Evolutionary conservation across 2,113 vertebrate species (phyloP).

Genomic region (Tiliqua scincoides): DNA sequence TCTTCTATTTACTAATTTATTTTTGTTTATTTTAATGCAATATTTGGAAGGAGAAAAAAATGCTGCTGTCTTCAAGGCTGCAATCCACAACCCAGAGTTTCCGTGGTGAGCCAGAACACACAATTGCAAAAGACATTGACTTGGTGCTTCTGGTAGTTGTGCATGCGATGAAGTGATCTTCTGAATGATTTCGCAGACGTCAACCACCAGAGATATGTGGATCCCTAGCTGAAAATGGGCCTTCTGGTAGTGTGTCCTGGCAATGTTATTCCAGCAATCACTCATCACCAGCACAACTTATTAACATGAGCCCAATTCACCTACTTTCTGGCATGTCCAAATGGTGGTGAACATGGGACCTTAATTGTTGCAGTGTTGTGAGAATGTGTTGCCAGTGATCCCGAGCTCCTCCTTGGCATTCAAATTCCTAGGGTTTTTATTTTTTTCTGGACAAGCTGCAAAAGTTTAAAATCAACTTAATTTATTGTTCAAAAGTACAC

Average conservation of each 20-base stretch:
- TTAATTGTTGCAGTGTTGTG: not conserved
- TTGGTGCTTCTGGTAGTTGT: not conserved
- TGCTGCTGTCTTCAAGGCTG: slow-evolving; percentile 57
- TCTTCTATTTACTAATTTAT: slow-evolving; percentile 51
- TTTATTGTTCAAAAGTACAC: not conserved
- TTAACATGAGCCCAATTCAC: not conserved
- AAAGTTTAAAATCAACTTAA: not conserved
- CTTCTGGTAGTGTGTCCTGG: not conserved
- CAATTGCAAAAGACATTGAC: not conserved
- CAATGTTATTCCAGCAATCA: not conserved
- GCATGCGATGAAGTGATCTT: not conserved
- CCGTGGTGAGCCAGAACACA: not conserved
- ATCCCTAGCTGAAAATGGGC: not conserved
- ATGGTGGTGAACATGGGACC: not conserved
- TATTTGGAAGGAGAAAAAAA: slow-evolving; percentile 55
- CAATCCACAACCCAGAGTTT: not conserved
- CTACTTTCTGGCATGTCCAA: not conserved
- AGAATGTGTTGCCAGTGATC: not conserved
- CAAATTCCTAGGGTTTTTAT: not conserved
- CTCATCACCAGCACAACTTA: too few relatives aligned
- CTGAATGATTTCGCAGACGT: not conserved
- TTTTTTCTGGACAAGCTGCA: not conserved
- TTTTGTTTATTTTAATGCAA: slow-evolving; percentile 46
- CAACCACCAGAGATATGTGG: not conserved
- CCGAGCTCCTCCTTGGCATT: not conserved